These are phyloP conservation scores for Lasioglossum morio DNA, from an alignment of 2,888 invertebrate genomes.

Conservation along the genomic window DNA sequence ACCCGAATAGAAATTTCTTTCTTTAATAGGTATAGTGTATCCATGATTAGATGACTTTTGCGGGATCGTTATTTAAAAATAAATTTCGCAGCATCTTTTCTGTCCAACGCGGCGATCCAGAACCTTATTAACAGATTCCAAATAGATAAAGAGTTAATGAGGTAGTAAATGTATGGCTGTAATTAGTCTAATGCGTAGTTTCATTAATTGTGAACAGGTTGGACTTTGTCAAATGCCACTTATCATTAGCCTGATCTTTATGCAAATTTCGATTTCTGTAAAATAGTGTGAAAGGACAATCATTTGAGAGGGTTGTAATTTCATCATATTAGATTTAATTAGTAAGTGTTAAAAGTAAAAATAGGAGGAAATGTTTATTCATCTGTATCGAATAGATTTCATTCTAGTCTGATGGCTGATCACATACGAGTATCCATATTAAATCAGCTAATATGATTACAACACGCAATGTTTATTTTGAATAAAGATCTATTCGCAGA, in stretches of 20 bases:
- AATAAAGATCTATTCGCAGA: too few relatives aligned
- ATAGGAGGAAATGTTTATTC: background rate
- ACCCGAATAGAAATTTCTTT: background rate
- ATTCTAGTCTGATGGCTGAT: too few relatives aligned
- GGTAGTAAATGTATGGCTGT: background rate
- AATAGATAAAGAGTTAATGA: background rate
- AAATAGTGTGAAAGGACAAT: background rate
- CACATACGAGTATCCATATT: too few relatives aligned
- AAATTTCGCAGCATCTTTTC: background rate
- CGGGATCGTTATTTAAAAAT: background rate
- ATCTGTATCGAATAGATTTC: background rate
- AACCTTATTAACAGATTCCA: background rate
- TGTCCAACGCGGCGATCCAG: background rate
- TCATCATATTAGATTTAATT: background rate
- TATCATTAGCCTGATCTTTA: background rate
- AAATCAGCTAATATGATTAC: too few relatives aligned
- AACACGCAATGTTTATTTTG: too few relatives aligned
- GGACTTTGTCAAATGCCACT: background rate
- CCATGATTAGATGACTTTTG: background rate
- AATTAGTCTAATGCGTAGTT: background rate
- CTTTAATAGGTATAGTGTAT: background rate
- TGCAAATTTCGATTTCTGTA: background rate
- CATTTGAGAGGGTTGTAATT: background rate
- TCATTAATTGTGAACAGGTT: background rate
- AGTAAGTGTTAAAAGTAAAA: background rate